Evolutionary conservation across 2,888 invertebrate species (phyloP), one percentile per base, ranked within the genome.

Genomic region (Penaeus monodon): DNA sequence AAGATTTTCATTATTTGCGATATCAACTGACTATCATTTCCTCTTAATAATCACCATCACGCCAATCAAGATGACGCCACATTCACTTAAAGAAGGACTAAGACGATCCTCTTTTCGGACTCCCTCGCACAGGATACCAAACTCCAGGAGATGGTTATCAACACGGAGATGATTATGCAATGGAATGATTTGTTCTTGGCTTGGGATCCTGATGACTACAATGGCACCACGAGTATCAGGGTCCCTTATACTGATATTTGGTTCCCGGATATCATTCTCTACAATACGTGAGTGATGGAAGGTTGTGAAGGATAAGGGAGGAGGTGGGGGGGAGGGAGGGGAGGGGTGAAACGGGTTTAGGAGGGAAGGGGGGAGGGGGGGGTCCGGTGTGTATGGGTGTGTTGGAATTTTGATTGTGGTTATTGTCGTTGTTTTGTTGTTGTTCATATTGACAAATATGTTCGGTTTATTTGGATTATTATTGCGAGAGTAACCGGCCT

Each of bases 181-280:
- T 89, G 89, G 89, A 49, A 49, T 44, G 89, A 89, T 68, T 24
- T 22, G 22, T 80, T 70, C 66, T 57, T 89, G 57, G 63, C 22
- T 6, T 89, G 89, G 89, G 85, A 89, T 57, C 89, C 89, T 10
- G 65, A 20, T 1, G 65, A 86, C 0, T 89, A 81, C 84, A 83
- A 88, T 14, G 86, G 81, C 38, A 77, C 84, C 22, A 44, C 24
- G 10, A 38, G 14, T 49, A 76, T 84, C 57, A 27, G 84, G 17
- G 44, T 88, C 0, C 88, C 88, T 2, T 84, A 81, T 66, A 33
- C 64, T 6, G 73, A 80, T 22, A 86, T 89, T 27, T 89, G 89
- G 89, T 77, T 70, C 49, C 89, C 89, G 6, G 89, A 89, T 79
- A 74, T 89, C 79, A 86, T 89, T n/a, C 70, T 89, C 49, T 44